Base-by-base conservation (phyloP, 2,113 vertebrate genomes). In the Cricetomys ansorgei region DNA sequence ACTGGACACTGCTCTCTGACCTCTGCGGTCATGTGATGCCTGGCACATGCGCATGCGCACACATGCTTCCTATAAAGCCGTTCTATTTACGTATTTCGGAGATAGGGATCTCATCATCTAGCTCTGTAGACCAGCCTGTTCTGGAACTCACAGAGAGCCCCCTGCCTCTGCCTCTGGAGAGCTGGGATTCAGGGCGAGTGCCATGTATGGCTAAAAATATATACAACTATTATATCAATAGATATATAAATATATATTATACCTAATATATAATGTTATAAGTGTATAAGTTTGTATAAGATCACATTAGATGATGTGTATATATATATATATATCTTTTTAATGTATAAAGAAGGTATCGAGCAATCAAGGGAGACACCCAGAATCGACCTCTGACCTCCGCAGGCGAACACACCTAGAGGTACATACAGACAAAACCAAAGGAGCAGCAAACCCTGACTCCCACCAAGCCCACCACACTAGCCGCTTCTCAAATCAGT, bases 401-500 rank as follows among this genome's bases (percentile, higher is more conserved):
- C n/a, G 2, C 48, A 37, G 50, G 50, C 17, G 50, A 55, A 50
- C 76, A 37, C 31, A 10, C 31, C 45, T 23, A 55, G 31, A 55
- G 17, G 55, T 31, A 79, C 43, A 79, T 37, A 79, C 12, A 48
- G 37, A 10, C 65, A 37, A 37, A 37, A 31, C 11, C 15, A 77
- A 29, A n/a, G n/a, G n/a, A n/a, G n/a, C n/a, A n/a, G n/a, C n/a
- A n/a, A n/a, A n/a, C n/a, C n/a, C n/a, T n/a, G n/a, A n/a, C n/a
- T n/a, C 1, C 25, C 55, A 17, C 2, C 3, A 81, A 37, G 8
- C 25, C n/a, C n/a, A n/a, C n/a, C n/a, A n/a, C n/a, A n/a, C n/a
- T n/a, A n/a, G 65, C 50, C 87, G 17, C 23, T n/a, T 92, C 90
- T 70, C 62, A 73, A 88, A 48, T 81, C 94, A 45, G 95, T 92